Evolutionary conservation across 2,888 invertebrate genomes (phyloP).

Genomic region (Agrotis exclamationis): DNA sequence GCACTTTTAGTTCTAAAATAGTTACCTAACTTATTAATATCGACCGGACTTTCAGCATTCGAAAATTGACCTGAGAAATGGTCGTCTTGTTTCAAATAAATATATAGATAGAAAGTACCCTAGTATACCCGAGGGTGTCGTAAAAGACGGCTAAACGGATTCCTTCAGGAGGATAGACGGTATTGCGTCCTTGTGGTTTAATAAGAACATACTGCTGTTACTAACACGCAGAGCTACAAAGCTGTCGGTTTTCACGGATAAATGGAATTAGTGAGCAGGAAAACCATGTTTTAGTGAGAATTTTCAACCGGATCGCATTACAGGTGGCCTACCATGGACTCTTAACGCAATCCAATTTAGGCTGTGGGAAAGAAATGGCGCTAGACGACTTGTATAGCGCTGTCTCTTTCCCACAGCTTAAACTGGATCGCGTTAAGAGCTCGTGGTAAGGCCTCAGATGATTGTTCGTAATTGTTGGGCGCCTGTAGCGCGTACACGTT

Average conservation of each 20-base stretch:
- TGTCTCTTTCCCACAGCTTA: too few relatives aligned
- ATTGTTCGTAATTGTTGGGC: slow-evolving; percentile 24
- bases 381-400: too few relatives aligned
- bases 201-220: slow-evolving; percentile 30
- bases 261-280: neutral
- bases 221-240: neutral
- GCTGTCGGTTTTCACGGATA: slow-evolving; percentile 9
- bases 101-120: neutral
- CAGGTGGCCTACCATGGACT: too few relatives aligned
- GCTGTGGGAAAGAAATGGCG: too few relatives aligned
- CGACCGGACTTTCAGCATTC: slow-evolving; percentile 23
- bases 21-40: slow-evolving; percentile 52
- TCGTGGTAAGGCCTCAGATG: too few relatives aligned
- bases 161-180: slow-evolving; percentile 22
- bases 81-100: neutral
- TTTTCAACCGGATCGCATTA: slow-evolving; percentile 10
- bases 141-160: slow-evolving; percentile 29
- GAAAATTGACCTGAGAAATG: slow-evolving; percentile 35
- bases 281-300: neutral
- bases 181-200: slow-evolving; percentile 7
- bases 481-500: slow-evolving; percentile 13
- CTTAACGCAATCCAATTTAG: too few relatives aligned
- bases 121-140: slow-evolving; percentile 33
- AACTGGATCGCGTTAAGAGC: too few relatives aligned
- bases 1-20: slow-evolving; percentile 32